Evolutionary conservation across 2,888 invertebrate species (phyloP).

Genomic region (Trichacis sp.): DNA sequence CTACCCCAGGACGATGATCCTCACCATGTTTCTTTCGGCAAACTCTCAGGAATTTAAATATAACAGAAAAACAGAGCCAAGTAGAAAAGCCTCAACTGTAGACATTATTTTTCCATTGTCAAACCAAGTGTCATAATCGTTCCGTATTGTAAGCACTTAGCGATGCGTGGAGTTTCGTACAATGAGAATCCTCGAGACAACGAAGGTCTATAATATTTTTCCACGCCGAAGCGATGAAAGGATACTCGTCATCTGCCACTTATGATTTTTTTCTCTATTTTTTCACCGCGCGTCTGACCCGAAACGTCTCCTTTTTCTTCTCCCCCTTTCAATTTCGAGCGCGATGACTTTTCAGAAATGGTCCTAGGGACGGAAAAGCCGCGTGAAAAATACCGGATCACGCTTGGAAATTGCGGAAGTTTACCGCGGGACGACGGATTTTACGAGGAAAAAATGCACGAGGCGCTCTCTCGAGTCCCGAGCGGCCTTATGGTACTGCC

Average conservation of each 20-base stretch:
- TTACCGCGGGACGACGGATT: constrained; percentile 41
- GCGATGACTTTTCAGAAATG: not conserved
- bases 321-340: not conserved
- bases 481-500: constrained; percentile 62
- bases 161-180: constrained; percentile 48
- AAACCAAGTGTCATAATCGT: constrained; percentile 46
- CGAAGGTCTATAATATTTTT: constrained; percentile 22
- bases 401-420: constrained; percentile 43
- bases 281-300: not conserved
- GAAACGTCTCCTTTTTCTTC: not conserved
- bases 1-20: constrained; percentile 3
- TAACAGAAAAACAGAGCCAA: constrained; percentile 12
- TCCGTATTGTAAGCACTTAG: constrained; percentile 42
- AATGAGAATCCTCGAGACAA: constrained; percentile 38
- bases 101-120: constrained; percentile 43
- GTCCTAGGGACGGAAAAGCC: constrained; percentile 12
- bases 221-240: constrained; percentile 17
- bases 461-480: constrained; percentile 45
- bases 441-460: constrained; percentile 44
- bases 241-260: constrained; percentile 11
- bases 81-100: constrained; percentile 14
- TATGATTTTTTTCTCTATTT: not conserved
- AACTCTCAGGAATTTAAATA: constrained; percentile 13
- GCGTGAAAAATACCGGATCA: constrained; percentile 18
- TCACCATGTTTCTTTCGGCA: not conserved